phyloP scores from a whole-genome alignment of 2,797 vertebrate species.

The Syngnathus rostellatus region DNA sequence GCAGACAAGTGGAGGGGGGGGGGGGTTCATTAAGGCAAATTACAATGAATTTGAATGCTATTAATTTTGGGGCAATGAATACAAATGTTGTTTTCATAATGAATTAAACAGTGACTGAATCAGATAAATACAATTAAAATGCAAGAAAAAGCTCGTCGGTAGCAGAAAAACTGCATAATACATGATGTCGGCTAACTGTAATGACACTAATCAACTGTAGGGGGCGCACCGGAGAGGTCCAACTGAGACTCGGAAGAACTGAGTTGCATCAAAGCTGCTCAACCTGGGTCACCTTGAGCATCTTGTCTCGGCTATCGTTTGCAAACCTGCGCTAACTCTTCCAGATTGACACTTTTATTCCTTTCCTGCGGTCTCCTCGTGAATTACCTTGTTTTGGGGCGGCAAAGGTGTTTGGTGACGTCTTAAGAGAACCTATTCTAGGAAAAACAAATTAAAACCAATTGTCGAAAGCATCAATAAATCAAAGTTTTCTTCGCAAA shows the following conservation, averaged over 20 bases:
- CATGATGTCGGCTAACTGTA: background rate
- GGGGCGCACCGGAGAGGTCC: background rate
- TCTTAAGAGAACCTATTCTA: too few species aligned
- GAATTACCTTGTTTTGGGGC: conserved; percentile 23
- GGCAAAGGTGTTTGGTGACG: background rate
- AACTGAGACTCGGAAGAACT: too few species aligned
- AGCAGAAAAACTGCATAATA: too few species aligned
- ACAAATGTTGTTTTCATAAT: conserved; percentile 39
- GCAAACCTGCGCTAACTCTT: background rate
- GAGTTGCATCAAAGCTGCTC: background rate
- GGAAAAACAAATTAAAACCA: too few species aligned
- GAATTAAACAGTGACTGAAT: conserved; percentile 48
- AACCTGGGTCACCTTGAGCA: background rate
- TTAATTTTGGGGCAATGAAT: conserved; percentile 59
- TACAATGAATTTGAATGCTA: conserved; percentile 55
- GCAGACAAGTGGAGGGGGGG: conserved; percentile 16
- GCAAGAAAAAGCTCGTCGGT: conserved; percentile 12
- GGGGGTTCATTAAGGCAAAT: conserved; percentile 66
- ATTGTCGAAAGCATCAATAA: too few species aligned
- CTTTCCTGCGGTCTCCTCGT: conserved; percentile 15
- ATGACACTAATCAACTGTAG: background rate
- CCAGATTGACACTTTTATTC: background rate
- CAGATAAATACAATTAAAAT: conserved; percentile 39
- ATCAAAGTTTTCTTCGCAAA: too few species aligned
- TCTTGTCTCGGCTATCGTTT: background rate